Base-by-base conservation (phyloP, 1,140 invertebrate species). In the Hypothenemus hampei region DNA sequence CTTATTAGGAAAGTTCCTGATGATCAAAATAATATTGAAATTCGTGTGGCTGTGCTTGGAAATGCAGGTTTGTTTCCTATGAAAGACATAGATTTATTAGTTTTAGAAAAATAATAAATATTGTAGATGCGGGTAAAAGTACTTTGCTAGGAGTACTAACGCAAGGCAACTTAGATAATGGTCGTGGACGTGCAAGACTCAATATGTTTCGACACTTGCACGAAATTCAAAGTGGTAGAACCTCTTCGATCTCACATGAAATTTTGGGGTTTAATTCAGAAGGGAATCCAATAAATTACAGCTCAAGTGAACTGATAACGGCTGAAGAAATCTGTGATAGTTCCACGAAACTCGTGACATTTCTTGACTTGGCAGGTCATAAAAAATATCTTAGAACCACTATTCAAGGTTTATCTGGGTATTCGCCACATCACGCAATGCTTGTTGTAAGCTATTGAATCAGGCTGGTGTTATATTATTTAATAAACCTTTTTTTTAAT, bases 121-220 rank as follows among this genome's bases (percentile, higher is more conserved):
- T 31, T 49, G 21, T 46, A 93, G 55, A 97, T 76, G 89, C 89
- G 6, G 94, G 94, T 3, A 97, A 97, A 70, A 94, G 90, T 20
- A 96, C 93, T 3, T 75, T 97, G 18, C 77, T 97, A 22, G 95
- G 95, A 18, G 94, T 98, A 7, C 73, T 99, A 10, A 97, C 93
- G 0, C 92, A 97, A 73, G 94, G 95, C 16, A 89, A 91, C 72
- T 73, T 95, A 43, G 96, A 98, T 70, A 98, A 98, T 76, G 96
- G 97, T 0, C 73, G 91, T 57, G 97, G 97, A 11, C 83, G 89
- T 65, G 93, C 96, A 0, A 79, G 97, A 26, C 73, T 98, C 0
- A 98, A 98, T 74, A 88, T 98, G 80, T 93, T 98, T 69, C 75
- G 95, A 8, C 95, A 98, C 71, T 76, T 95, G 57, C 97, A 99